Conservation (phyloP, 64 coral and sea anemone genomes). For the Stylophora pistillata region DNA sequence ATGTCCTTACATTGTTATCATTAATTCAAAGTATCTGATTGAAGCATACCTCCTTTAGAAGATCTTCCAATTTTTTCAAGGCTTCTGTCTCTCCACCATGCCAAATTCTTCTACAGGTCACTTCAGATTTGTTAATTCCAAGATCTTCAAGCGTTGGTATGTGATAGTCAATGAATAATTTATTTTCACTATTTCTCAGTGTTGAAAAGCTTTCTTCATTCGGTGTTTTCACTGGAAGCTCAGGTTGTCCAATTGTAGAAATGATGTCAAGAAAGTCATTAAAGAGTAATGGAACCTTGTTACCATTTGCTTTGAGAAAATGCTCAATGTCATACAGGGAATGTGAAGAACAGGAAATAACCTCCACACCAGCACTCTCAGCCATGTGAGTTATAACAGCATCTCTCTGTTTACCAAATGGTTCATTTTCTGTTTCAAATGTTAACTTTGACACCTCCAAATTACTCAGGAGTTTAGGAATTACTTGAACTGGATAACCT, state of each 20-base stretch:
- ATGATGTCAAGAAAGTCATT: conserved; percentile 37
- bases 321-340: conserved; percentile 43
- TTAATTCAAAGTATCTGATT: background rate
- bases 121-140: conserved; percentile 26
- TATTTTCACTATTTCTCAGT: background rate
- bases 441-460: conserved; percentile 45
- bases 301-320: background rate
- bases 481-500: conserved; percentile 47
- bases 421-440: conserved; percentile 47
- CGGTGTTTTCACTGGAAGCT: background rate
- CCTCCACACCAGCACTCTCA: conserved; percentile 19
- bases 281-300: conserved; percentile 35
- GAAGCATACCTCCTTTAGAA: conserved; percentile 28
- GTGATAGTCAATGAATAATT: background rate
- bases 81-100: conserved; percentile 53
- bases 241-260: conserved; percentile 14
- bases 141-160: conserved; percentile 37
- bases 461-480: conserved; percentile 34
- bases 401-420: conserved; percentile 53
- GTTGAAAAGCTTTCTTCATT: conserved; percentile 14
- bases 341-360: conserved; percentile 37
- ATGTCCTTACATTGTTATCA: background rate
- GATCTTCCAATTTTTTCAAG: conserved; percentile 3
- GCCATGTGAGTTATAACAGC: conserved; percentile 45
- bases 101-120: conserved; percentile 20